Evolutionary conservation across 2,888 invertebrate species (phyloP).

Genomic region (Drosophila borborema): DNA sequence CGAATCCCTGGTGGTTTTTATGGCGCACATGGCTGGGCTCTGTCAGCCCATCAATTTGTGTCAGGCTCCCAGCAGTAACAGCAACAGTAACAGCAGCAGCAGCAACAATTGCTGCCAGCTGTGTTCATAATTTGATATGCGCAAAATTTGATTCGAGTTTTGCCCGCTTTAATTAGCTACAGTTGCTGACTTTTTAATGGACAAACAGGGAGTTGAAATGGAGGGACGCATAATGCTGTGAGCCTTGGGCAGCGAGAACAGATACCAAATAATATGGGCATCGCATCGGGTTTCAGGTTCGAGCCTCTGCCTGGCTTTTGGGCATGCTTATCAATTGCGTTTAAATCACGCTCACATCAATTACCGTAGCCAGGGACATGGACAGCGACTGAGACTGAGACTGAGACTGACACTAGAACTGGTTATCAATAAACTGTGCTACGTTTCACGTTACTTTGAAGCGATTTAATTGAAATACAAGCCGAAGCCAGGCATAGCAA

Average conservation of each 20-base stretch:
- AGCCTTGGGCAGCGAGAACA: not conserved
- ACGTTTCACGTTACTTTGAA: constrained; percentile 69
- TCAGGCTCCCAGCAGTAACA: constrained; percentile 57
- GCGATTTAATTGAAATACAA: constrained; percentile 76
- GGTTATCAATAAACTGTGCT: constrained; percentile 65
- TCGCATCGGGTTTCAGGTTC: constrained; percentile 26
- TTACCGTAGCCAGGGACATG: constrained; percentile 46
- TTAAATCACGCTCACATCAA: constrained; percentile 73
- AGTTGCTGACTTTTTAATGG: constrained; percentile 79
- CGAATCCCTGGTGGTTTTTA: constrained; percentile 64
- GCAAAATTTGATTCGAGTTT: constrained; percentile 78
- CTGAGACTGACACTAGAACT: constrained; percentile 1
- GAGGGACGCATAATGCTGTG: constrained; percentile 19
- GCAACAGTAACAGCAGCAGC: not conserved
- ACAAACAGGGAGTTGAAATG: constrained; percentile 50
- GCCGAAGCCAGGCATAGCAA: constrained; percentile 23
- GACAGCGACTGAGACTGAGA: not conserved
- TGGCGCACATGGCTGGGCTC: constrained; percentile 61
- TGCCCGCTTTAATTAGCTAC: constrained; percentile 74
- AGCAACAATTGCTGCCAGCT: constrained; percentile 75
- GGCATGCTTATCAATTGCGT: constrained; percentile 69
- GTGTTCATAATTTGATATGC: constrained; percentile 78
- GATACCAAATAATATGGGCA: constrained; percentile 24
- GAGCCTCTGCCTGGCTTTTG: constrained; percentile 21
- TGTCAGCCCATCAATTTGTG: constrained; percentile 60